These are phyloP conservation scores for Pomacea canaliculata DNA, from an alignment of 2,888 invertebrate genomes.

Conservation along the genomic window DNA sequence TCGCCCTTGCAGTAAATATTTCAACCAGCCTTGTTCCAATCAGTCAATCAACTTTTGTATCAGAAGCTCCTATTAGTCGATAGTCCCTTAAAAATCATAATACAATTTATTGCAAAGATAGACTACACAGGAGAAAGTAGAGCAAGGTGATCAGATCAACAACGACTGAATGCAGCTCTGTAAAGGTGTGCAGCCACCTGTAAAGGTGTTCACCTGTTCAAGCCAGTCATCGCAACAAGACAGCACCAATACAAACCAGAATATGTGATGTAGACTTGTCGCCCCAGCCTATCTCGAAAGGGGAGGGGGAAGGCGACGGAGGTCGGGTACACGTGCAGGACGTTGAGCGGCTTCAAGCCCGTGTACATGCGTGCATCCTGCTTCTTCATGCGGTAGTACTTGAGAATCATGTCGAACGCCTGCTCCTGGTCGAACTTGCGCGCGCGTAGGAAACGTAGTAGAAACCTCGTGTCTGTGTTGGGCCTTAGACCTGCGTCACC, in stretches of 20 bases:
- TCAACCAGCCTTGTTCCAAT: no score
- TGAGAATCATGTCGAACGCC: slow-evolving; percentile 77
- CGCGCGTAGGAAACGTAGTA: slow-evolving; percentile 85
- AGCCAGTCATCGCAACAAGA: no score
- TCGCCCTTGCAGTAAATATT: no score
- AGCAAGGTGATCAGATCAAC: no score
- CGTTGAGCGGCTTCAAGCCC: slow-evolving; percentile 59
- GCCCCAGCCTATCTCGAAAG: not conserved
- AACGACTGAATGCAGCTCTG: no score
- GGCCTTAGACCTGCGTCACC: slow-evolving; percentile 55
- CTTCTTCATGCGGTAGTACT: slow-evolving; percentile 64
- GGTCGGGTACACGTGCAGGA: slow-evolving; percentile 49
- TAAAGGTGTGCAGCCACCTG: no score
- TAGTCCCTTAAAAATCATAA: no score
- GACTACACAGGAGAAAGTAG: no score
- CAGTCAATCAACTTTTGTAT: no score
- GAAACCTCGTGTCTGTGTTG: slow-evolving; percentile 77
- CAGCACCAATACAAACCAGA: not conserved
- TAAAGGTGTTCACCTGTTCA: no score
- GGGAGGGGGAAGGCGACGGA: not conserved
- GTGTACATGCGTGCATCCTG: slow-evolving; percentile 63
- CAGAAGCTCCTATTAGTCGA: no score
- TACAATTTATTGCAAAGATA: no score
- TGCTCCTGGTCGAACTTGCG: slow-evolving; percentile 92
- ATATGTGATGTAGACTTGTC: not conserved